These are phyloP conservation scores for Pachypsylla venusta DNA, from an alignment of 1,140 invertebrate genomes.

Conservation along the genomic window DNA sequence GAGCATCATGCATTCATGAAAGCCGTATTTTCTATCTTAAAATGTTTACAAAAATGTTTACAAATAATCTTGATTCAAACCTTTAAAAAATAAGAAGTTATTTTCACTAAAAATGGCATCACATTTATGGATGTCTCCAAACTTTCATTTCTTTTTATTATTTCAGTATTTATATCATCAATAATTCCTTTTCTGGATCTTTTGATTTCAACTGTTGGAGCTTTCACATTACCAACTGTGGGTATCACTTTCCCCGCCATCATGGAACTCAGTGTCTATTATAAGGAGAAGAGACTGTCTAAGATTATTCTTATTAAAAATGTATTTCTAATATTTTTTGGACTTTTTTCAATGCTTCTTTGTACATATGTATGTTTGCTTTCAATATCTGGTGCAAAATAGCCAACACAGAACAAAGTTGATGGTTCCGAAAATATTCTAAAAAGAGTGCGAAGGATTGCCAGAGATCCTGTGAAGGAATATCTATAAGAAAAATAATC, in stretches of 20 bases:
- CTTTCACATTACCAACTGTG: conserved; percentile 69
- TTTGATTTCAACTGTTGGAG: conserved; percentile 82
- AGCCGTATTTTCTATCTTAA: too few species aligned
- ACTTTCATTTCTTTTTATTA: conserved; percentile 32
- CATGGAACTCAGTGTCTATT: conserved; percentile 47
- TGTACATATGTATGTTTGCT: conserved; percentile 1
- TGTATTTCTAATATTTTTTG: background rate
- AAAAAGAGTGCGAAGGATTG: too few species aligned
- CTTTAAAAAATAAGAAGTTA: too few species aligned
- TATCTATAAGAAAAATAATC: too few species aligned
- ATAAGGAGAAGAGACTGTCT: conserved; percentile 3
- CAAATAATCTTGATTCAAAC: too few species aligned
- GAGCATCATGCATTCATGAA: too few species aligned
- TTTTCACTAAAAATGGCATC: too few species aligned
- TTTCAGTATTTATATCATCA: conserved; percentile 60
- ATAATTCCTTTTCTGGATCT: conserved; percentile 68
- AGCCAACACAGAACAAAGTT: too few species aligned
- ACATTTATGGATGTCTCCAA: too few species aligned
- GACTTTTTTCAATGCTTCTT: background rate
- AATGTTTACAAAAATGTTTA: too few species aligned
- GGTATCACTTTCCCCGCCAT: conserved; percentile 78
- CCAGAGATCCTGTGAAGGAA: too few species aligned
- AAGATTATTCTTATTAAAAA: background rate
- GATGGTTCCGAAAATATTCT: too few species aligned
- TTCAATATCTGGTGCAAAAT: background rate